Conservation (phyloP, 2,113 vertebrate species). For the Cheilinus undulatus region DNA sequence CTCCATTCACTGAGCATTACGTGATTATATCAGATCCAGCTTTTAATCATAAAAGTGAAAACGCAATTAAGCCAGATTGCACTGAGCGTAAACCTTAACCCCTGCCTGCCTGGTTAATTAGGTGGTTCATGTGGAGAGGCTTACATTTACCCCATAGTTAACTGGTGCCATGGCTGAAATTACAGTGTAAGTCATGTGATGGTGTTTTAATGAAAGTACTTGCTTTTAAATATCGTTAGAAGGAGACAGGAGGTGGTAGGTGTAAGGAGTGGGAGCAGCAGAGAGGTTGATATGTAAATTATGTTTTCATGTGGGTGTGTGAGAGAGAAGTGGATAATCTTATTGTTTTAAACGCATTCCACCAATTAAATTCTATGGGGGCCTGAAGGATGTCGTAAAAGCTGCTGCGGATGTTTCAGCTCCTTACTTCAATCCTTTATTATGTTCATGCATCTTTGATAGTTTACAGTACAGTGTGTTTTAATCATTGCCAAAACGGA, state of each 20-base stretch:
- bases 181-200: conserved; percentile 21
- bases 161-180: conserved; percentile 27
- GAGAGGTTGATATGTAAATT: background rate
- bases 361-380: background rate
- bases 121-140: conserved; percentile 2
- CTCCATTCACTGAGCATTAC: conserved; percentile 33
- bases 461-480: no score
- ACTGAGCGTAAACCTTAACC: conserved; percentile 30
- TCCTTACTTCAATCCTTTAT: no score
- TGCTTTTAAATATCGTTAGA: conserved; percentile 27
- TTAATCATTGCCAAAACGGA: background rate
- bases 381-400: background rate
- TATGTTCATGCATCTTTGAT: no score
- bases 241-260: conserved; percentile 5
- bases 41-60: conserved; percentile 58
- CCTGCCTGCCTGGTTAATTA: conserved; percentile 39
- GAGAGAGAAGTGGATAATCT: background rate
- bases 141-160: conserved; percentile 16
- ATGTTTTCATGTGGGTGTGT: background rate
- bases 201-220: conserved; percentile 39
- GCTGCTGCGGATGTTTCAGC: no score
- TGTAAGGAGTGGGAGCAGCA: background rate
- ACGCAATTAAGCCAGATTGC: conserved; percentile 45
- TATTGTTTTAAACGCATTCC: no score
- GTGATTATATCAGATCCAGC: conserved; percentile 40